phyloP scores from a whole-genome alignment of 30 jellyfish, hydroid and myxozoan species.

The Phacellophora camtschatica region DNA sequence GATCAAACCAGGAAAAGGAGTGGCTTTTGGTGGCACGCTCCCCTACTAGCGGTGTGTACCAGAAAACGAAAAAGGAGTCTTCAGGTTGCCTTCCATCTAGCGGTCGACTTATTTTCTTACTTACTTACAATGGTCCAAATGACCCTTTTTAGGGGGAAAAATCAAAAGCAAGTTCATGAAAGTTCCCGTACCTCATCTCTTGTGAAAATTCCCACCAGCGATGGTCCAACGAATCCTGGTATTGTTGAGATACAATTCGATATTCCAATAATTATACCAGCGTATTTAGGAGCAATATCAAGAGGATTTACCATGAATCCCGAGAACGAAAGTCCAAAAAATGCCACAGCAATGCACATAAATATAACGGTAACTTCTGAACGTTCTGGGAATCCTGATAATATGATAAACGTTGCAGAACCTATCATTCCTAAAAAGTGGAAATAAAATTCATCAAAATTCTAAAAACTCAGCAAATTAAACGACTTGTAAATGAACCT shows the following conservation, averaged over 20 bases:
- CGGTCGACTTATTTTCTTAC: too few relatives aligned
- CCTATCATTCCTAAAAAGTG: slow-evolving; percentile 71
- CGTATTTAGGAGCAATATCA: slow-evolving; percentile 97
- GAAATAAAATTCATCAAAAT: background rate
- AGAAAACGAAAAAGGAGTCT: too few relatives aligned
- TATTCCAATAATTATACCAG: slow-evolving; percentile 88
- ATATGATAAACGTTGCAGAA: slow-evolving; percentile 66
- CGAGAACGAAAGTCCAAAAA: slow-evolving; percentile 90
- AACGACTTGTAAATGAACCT: too few relatives aligned
- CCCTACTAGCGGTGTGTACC: too few relatives aligned
- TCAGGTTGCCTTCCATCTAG: too few relatives aligned
- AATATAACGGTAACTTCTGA: slow-evolving; percentile 73
- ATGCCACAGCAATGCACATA: slow-evolving; percentile 89
- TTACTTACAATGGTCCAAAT: background rate
- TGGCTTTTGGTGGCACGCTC: too few relatives aligned
- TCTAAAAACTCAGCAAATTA: too few relatives aligned
- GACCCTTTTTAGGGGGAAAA: background rate
- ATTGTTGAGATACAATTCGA: slow-evolving; percentile 79
- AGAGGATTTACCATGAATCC: slow-evolving; percentile 98
- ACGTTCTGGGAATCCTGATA: slow-evolving; percentile 72
- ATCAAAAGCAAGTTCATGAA: background rate
- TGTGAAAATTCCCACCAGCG: slow-evolving; percentile 88
- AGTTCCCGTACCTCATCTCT: slow-evolving; percentile 71
- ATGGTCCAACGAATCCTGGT: slow-evolving; percentile 97
- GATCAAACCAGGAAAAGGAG: too few relatives aligned